Evolutionary conservation across 1,140 invertebrate species (phyloP), one percentile per base, ranked within the genome.

Genomic region (Drosophila asahinai): DNA sequence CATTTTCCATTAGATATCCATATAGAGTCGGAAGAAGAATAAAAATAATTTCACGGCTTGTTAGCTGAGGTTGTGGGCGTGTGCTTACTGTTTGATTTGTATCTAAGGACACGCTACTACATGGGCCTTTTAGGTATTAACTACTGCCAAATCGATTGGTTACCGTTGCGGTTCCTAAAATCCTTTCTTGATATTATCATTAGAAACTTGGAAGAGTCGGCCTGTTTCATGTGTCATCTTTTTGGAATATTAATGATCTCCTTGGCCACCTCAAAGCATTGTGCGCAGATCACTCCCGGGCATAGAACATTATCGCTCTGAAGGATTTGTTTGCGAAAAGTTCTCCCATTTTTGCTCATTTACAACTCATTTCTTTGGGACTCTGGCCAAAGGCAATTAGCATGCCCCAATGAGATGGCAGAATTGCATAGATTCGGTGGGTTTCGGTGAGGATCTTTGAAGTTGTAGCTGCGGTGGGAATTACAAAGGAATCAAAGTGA

Each of bases 331-430:
- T 72, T 57, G 70, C 70, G 6, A 36, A 72, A 72, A 73, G 25
- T 70, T 52, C 48, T 43, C 57, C 40, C 48, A 58, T 78, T 67
- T 80, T 79, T 72, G 84, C 86, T 89, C 86, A 89, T 89, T 89
- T 89, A 89, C 84, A 89, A 89, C 84, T 89, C 86, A 89, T 89
- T 89, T 90, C 80, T 89, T 84, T 84, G 42, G 75, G 86, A 90
- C 86, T 81, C 74, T 90, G 49, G 52, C 84, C 77, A 89, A 90
- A 84, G 74, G 86, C 78, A 89, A 89, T 89, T 89, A 90, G 49
- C 86, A 89, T 89, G 84, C 86, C 49, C 51, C 49, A 64, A 89
- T 89, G 84, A 89, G 40, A 42, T 36, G 42, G 86, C 84, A 81
- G 51, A 77, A 81, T 49, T 73, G 45, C 61, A 71, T 59, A 64